phyloP scores from a whole-genome alignment of 2,888 invertebrate species.

The Microplitis deprimator region DNA sequence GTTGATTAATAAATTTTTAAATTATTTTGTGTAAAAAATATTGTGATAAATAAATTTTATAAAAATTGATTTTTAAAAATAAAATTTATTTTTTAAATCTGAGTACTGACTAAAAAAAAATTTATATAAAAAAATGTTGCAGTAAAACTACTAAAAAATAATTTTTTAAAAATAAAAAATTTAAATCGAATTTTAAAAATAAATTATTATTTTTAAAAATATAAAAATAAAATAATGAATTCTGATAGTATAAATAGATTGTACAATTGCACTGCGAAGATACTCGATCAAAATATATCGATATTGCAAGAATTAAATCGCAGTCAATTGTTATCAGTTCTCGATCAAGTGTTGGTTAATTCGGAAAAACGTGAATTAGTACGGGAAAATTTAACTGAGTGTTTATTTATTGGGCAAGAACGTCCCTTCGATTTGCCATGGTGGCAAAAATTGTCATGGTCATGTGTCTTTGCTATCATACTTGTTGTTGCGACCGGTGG shows the following conservation, averaged over 20 bases:
- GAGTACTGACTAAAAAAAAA: background rate
- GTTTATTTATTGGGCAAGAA: slow-evolving; percentile 53
- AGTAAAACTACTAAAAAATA: no score
- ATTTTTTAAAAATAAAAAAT: no score
- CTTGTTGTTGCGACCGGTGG: slow-evolving; percentile 86
- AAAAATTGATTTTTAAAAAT: background rate
- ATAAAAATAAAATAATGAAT: slow-evolving; percentile 51
- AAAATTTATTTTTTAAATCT: background rate
- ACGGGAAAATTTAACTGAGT: slow-evolving; percentile 52
- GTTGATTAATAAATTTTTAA: background rate
- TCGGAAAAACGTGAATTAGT: slow-evolving; percentile 51
- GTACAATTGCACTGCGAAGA: slow-evolving; percentile 58
- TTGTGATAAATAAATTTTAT: background rate
- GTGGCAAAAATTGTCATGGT: slow-evolving; percentile 82
- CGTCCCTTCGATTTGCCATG: slow-evolving; percentile 73
- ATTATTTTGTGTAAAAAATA: background rate
- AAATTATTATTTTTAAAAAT: background rate
- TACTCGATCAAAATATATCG: slow-evolving; percentile 54
- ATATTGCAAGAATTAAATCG: slow-evolving; percentile 53
- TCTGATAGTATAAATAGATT: slow-evolving; percentile 48
- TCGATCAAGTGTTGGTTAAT: slow-evolving; percentile 53
- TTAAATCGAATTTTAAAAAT: no score
- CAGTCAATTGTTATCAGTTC: slow-evolving; percentile 51
- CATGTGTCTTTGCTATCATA: slow-evolving; percentile 83
- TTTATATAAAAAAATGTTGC: no score